These are phyloP conservation scores for Eristalis intricaria DNA, from an alignment of 2,888 invertebrate genomes.

Conservation along the genomic window DNA sequence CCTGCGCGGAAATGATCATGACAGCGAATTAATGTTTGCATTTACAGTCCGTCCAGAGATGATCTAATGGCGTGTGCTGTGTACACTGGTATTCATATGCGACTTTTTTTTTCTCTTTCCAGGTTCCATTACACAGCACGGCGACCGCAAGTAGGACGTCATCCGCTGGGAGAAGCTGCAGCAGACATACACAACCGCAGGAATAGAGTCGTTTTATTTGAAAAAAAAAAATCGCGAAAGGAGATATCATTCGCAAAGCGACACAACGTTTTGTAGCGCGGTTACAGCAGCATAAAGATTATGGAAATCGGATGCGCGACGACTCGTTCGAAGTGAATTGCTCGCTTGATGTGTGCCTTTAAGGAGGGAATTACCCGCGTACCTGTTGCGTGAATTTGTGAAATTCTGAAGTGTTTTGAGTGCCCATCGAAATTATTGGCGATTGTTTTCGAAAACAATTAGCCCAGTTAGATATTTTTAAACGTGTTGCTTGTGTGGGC, in stretches of 20 bases:
- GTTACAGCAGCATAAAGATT: neutral
- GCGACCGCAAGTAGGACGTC: conserved; percentile 32
- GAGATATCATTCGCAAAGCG: conserved; percentile 9
- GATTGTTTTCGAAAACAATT: conserved; percentile 51
- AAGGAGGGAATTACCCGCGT: too few relatives aligned
- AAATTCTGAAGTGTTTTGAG: conserved; percentile 9
- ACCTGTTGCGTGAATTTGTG: neutral
- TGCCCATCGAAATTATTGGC: neutral
- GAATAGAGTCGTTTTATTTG: conserved; percentile 37
- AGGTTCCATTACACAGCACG: conserved; percentile 43
- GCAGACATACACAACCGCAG: conserved; percentile 15
- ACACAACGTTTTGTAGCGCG: conserved; percentile 35
- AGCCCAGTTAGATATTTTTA: conserved; percentile 44
- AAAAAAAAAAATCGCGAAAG: conserved; percentile 12
- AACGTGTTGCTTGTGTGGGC: neutral
- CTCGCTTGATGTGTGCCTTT: neutral
- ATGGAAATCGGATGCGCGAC: conserved; percentile 23
- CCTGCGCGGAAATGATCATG: conserved; percentile 60
- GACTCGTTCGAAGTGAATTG: conserved; percentile 17
- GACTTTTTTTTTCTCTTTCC: conserved; percentile 39
- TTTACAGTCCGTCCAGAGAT: conserved; percentile 50
- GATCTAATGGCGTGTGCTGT: conserved; percentile 17
- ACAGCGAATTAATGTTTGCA: conserved; percentile 66
- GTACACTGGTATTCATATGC: conserved; percentile 6
- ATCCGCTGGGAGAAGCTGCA: conserved; percentile 19